Base-by-base conservation (phyloP, 2,113 vertebrate genomes). In the Petroica traversi region DNA sequence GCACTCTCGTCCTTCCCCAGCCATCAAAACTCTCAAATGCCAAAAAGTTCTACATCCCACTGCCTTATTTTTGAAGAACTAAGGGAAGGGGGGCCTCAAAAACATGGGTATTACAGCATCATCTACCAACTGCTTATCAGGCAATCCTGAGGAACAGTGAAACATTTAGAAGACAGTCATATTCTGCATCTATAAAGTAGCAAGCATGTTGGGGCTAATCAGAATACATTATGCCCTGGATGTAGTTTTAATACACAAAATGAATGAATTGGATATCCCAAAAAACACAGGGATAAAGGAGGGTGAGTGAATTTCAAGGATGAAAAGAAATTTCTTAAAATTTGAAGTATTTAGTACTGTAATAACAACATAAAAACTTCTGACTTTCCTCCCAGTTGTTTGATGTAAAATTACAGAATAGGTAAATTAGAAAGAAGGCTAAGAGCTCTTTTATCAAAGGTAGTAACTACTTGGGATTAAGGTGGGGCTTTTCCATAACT, bases 191-290 rank as follows among this genome's bases (percentile, higher is more conserved):
- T 87, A 8, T 34, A 24, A 85, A 67, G 3, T 23, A 8, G 5
- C 41, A 67, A 81, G 17, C 0, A 6, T 54, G 15, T 34, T 78
- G 15, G 1, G 5, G 3, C 3, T 62, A 66, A 40, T 59, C 26
- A 51, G 26, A 28, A 51, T 31, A 26, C 33, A 74, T 45, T 58
- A 58, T 49, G 7, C 5, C 14, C 14, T 85, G n/a, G 5, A 20
- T 62, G 8, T 69, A 66, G 23, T 8, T 49, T 19, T 67, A 88
- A 77, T 38, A 58, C 12, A 23, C 14, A 66, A 69, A 77, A 87
- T 41, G 0, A 49, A 49, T 45, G 0, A 52, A 61, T 3, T 46
- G 2, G 11, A 10, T 79, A 64, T 9, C 6, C 14, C 19, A 3
- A 38, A 38, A 87, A 85, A 5, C 31, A 68, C 1, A 19, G 2